Evolutionary conservation across 2,888 invertebrate species (phyloP), one percentile per base, ranked within the genome.

Genomic region (Dilophus febrilis): DNA sequence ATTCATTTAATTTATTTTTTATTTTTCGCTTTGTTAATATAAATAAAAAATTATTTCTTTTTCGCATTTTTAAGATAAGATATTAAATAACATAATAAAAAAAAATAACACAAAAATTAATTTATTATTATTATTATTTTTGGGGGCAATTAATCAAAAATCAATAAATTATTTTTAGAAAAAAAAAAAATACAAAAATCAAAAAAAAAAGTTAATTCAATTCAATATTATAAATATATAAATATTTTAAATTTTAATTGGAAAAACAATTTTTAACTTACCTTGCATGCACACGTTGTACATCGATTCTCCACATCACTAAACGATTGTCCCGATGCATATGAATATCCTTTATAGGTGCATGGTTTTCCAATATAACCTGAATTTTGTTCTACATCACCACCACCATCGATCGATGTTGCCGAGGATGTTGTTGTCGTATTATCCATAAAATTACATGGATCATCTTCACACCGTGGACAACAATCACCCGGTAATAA

Each of bases 251-350:
- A 11, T 13, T 31, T 31, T 31, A 8, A 7, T 8, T 31, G 13
- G 31, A 31, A 31, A 31, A 5, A 6, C 4, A 7, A 11, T 12
- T 16, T 17, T 10, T 7, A 18, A 58, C 70, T 68, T 68, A 77
- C 78, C 73, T 77, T 75, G 66, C 78, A 78, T 64, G 73, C 73
- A 67, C 77, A 77, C 51, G 74, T 70, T 61, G 75, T 73, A 68
- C 77, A 77, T 49, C 72, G 71, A 57, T 73, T 74, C 53, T 70
- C 66, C 46, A 70, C 66, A 49, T 72, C 68, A 51, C 65, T 62
- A 64, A 72, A 71, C 48, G 68, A 65, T 48, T 68, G 67, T 46
- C 73, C 73, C 43, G 71, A 70, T 45, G 67, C 65, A 51, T 72
- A 71, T 45, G 66, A 64, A 53, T 70, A 68, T 45, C 70, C 74